Base-by-base conservation (phyloP, 1,140 invertebrate species). In the Drosophila leontia region DNA sequence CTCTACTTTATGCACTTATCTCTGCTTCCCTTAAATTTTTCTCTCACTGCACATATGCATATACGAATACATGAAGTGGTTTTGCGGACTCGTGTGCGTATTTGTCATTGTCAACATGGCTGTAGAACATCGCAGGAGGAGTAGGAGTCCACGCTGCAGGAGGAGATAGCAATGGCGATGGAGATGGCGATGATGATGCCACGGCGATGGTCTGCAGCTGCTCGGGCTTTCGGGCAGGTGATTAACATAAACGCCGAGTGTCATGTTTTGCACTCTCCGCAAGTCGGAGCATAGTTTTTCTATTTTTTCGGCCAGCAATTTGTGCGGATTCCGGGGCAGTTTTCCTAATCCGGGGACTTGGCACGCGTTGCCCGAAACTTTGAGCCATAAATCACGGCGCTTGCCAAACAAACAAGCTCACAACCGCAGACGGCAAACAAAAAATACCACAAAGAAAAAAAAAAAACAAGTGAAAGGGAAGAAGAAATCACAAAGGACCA, bases 41-140 rank as follows among this genome's bases (percentile, higher is more conserved):
- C 53, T n/a, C 34, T 15, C 41, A 17, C 34, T 55, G 37, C 17
- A 29, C 35, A 42, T 56, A 44, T 60, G 47, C 37, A 34, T 68
- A 37, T 65, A 32, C 53, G 34, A 37, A 37, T 62, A 23, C 61
- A 19, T 32, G 60, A 23, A 59, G 50, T 32, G 41, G 51, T 29
- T 76, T 34, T 61, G 80, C 67, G 44, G 72, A 45, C 57, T 84
- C 72, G 85, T 84, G 78, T 88, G 86, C 80, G 77, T 92, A 92
- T 92, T 92, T 92, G 91, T 92, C 91, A 92, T 92, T 92, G 91
- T 92, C 91, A 92, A 91, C 88, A 92, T 92, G 75, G 76, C 78
- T 92, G 85, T 90, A 91, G 70, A 80, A 90, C 85, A 87, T 75
- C 68, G 70, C 78, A 59, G 39, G 29, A 15, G 51, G 61, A 58